These are phyloP conservation scores for Lordiphosa clarofinis DNA, from an alignment of 1,140 invertebrate species.

Conservation along the genomic window DNA sequence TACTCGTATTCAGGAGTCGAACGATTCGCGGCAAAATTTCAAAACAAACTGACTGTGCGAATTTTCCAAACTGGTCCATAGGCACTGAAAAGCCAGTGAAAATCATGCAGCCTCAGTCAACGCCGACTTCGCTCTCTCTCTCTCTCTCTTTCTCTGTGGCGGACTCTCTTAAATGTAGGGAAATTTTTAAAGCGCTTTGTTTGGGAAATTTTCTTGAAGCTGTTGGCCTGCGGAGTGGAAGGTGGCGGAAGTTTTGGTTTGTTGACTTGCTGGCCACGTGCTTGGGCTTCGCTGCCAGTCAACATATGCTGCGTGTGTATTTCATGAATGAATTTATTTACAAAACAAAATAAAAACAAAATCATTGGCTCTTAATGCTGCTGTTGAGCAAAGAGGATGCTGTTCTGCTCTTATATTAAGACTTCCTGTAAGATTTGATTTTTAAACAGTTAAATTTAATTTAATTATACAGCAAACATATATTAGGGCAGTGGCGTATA, in stretches of 20 bases:
- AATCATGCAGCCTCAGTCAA: constrained; percentile 32
- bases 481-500: too few species aligned
- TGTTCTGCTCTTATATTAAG: too few species aligned
- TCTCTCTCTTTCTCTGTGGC: constrained; percentile 12
- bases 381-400: too few species aligned
- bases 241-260: not conserved
- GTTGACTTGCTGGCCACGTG: constrained; percentile 42
- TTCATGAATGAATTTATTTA: constrained; percentile 62
- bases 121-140: constrained; percentile 17
- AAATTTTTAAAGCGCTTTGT: constrained; percentile 56
- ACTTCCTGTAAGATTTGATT: too few species aligned
- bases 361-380: constrained; percentile 32
- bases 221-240: not conserved
- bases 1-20: constrained; percentile 25
- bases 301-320: constrained; percentile 43
- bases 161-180: constrained; percentile 36
- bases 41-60: constrained; percentile 75
- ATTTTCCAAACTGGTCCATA: constrained; percentile 78
- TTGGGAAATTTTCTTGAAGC: constrained; percentile 55
- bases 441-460: too few species aligned
- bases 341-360: constrained; percentile 17
- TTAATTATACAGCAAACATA: too few species aligned
- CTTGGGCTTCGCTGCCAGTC: constrained; percentile 37
- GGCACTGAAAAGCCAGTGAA: constrained; percentile 57
- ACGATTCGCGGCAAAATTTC: constrained; percentile 64